Base-by-base conservation (phyloP, 2,888 invertebrate species). In the Hypselothyrea guttata region DNA sequence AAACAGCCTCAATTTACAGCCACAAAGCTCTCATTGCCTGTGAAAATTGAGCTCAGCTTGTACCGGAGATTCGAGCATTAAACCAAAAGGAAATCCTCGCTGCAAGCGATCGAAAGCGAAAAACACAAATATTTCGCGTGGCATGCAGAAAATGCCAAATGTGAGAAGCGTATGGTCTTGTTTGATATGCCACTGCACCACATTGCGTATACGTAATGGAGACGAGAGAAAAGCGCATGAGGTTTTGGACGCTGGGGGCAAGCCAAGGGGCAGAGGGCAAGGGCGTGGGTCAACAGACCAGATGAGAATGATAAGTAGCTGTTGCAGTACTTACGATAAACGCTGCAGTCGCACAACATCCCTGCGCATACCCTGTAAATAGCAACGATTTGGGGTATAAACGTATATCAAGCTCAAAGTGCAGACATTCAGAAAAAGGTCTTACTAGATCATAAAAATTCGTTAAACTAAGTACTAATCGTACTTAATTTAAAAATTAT, bases 281-380 rank as follows among this genome's bases (percentile, higher is more conserved):
- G 7, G 18, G 15, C 28, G 27, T 13, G 37, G 37, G 37, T 37
- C 35, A 35, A 30, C 28, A 13, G 59, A 57, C 45, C 68, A 51
- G 68, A 30, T 67, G 60, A 34, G 68, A 67, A 64, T 64, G 68
- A 64, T 64, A 64, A 64, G 68, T 51, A 59, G 63, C 5, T 30
- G 59, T 37, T 59, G 67, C 67, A 57, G 41, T 38, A 35, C 41
- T 42, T 28, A 49, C 67, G 68, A 67, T 59, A 64, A 67, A 49
- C 59, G 18, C 13, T 27, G 30, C 44, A 41, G 48, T 35, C 41
- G 44, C 27, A n/a, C 40, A 40, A 45, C 35, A 13, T 45, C 46
- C 41, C 22, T 8, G 35, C 8, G 4, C 8, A 63, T 63, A 63
- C 63, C 48, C 63, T 46, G 40, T 45, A 66, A 22, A 34, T 5